Conservation (phyloP, 1,140 invertebrate species). For the Drosophila biarmipes region DNA sequence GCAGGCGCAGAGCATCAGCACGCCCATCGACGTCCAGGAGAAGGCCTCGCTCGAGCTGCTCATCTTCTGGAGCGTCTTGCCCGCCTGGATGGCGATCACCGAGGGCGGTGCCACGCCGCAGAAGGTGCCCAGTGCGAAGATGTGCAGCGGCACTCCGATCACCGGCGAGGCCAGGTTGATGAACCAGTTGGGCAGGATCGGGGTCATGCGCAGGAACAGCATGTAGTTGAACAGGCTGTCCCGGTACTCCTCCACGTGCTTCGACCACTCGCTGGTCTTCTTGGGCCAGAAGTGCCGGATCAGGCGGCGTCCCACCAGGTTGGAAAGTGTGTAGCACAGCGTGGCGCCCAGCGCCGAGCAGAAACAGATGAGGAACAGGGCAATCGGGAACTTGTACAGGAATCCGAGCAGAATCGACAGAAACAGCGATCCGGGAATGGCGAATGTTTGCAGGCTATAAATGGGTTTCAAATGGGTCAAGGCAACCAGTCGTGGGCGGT, state of each 20-base stretch:
- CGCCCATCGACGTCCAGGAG: constrained; percentile 93
- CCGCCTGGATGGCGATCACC: constrained; percentile 98
- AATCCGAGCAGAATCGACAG: constrained; percentile 99
- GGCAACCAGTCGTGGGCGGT: constrained; percentile 53
- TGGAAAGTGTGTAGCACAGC: constrained; percentile 97
- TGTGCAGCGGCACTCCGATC: constrained; percentile 95
- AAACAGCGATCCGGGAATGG: constrained; percentile 99
- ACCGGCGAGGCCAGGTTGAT: constrained; percentile 99
- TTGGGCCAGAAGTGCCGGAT: constrained; percentile 96
- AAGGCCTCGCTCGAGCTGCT: constrained; percentile 95
- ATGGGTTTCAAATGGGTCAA: constrained; percentile 46
- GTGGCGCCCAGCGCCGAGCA: constrained; percentile 98
- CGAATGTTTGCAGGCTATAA: constrained; percentile 98
- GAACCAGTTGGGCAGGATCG: constrained; percentile 99
- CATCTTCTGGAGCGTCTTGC: constrained; percentile 96
- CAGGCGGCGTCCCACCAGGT: constrained; percentile 93
- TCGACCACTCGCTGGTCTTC: constrained; percentile 93
- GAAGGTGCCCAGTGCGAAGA: constrained; percentile 97
- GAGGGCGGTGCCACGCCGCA: constrained; percentile 98
- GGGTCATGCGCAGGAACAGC: constrained; percentile 98
- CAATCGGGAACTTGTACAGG: constrained; percentile 96
- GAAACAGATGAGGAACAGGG: constrained; percentile 95
- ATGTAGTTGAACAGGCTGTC: constrained; percentile 98
- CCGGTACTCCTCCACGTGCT: constrained; percentile 93
- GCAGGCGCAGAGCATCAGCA: constrained; percentile 91